Conservation (phyloP, 2,888 invertebrate genomes). For the Sphaerophoria taeniata region DNA sequence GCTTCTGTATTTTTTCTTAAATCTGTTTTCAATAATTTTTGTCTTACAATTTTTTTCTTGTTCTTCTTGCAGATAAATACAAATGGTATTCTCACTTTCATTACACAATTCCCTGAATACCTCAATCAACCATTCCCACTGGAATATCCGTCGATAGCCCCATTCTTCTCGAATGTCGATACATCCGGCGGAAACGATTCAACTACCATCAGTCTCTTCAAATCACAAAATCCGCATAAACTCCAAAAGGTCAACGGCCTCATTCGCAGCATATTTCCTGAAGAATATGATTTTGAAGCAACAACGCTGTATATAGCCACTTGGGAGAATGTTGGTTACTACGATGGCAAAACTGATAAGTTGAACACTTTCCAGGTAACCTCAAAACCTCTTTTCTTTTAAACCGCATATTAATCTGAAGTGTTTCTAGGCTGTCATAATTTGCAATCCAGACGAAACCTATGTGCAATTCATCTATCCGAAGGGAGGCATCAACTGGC, state of each 20-base stretch:
- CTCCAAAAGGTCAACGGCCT: conserved; percentile 88
- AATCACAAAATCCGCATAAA: conserved; percentile 86
- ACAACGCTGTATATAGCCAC: conserved; percentile 92
- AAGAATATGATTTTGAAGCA: conserved; percentile 89
- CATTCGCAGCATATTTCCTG: conserved; percentile 89
- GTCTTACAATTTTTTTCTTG: too few species aligned
- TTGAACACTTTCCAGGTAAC: conserved; percentile 95
- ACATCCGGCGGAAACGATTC: conserved; percentile 85
- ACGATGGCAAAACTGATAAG: conserved; percentile 86
- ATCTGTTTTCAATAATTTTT: too few species aligned
- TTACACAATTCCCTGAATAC: conserved; percentile 93
- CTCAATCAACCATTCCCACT: conserved; percentile 94
- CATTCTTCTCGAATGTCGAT: conserved; percentile 96
- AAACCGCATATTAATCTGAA: background rate
- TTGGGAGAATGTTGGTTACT: conserved; percentile 94
- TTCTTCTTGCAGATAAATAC: conserved; percentile 89
- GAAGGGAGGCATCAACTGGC: conserved; percentile 95
- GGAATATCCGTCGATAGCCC: conserved; percentile 94
- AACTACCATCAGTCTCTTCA: conserved; percentile 90
- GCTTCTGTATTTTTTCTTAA: too few species aligned
- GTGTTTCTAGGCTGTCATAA: conserved; percentile 78
- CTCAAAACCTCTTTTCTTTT: conserved; percentile 46
- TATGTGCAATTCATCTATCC: conserved; percentile 95
- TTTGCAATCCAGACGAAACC: conserved; percentile 84
- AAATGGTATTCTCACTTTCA: conserved; percentile 94